Evolutionary conservation across 1,140 invertebrate species (phyloP).

Genomic region (Phymorhynchus buccinoides): DNA sequence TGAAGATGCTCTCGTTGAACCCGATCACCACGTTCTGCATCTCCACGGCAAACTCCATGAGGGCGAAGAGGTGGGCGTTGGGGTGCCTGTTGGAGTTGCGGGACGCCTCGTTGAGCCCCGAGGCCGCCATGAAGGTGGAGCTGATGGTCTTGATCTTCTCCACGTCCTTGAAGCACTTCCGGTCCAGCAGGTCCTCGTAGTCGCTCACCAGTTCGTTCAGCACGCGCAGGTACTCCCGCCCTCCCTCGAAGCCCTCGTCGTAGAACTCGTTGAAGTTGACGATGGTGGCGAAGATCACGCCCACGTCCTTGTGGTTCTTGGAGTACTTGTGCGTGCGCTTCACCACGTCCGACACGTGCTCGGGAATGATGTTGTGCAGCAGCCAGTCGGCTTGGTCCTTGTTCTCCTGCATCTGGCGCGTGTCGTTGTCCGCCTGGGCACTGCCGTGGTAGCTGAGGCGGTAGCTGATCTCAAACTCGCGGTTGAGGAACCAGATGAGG

Average conservation of each 20-base stretch:
- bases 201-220: constrained; percentile 95
- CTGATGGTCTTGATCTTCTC: constrained; percentile 99
- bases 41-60: too few species aligned
- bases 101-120: constrained; percentile 87
- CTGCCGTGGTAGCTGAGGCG: constrained; percentile 94
- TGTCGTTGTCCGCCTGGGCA: constrained; percentile 80
- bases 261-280: constrained; percentile 97
- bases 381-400: constrained; percentile 97
- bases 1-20: constrained; percentile 92
- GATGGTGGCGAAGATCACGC: constrained; percentile 95
- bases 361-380: constrained; percentile 95
- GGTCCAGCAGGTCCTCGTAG: constrained; percentile 92
- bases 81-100: constrained; percentile 77
- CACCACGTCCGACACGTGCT: constrained; percentile 92
- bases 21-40: constrained; percentile 92
- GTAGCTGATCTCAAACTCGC: constrained; percentile 96
- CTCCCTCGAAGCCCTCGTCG: constrained; percentile 90
- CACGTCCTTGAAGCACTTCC: constrained; percentile 87
- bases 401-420: constrained; percentile 72
- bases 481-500: constrained; percentile 91
- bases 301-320: constrained; percentile 93
- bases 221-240: constrained; percentile 91
- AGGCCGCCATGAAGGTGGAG: constrained; percentile 97
- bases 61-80: constrained; percentile 85
- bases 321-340: constrained; percentile 96